A percentile compares a stretch with the other conserved stretches of the same genome.
Evolutionary conservation across 2,113 vertebrate species (phyloP).

Genomic region (Mormoops blainvillei): DNA sequence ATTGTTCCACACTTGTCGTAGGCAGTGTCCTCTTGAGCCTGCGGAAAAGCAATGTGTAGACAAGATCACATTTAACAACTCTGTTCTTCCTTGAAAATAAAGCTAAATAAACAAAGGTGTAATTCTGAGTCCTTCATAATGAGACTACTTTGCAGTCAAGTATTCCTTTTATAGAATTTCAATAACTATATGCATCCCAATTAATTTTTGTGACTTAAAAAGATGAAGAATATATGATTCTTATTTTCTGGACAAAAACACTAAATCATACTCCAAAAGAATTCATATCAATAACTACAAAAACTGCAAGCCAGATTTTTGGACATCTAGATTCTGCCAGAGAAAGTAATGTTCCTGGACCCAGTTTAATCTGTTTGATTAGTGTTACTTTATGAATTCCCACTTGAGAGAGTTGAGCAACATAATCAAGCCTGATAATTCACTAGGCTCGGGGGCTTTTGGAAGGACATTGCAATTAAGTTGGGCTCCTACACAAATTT

Average conservation of each 20-base stretch:
- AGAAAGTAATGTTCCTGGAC: background rate
- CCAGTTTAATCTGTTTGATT: background rate
- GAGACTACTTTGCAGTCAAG: background rate
- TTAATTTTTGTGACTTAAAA: slow-evolving; percentile 14
- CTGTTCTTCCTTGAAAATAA: slow-evolving; percentile 1
- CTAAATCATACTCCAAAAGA: background rate
- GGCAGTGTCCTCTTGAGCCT: background rate
- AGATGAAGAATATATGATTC: background rate
- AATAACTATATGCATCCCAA: background rate
- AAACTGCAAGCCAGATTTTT: background rate
- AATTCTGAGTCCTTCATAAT: background rate
- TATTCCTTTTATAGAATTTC: slow-evolving; percentile 13
- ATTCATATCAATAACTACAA: background rate
- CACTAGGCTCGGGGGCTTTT: background rate
- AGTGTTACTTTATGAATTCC: background rate
- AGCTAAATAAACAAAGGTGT: background rate
- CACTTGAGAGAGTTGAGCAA: background rate
- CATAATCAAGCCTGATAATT: background rate
- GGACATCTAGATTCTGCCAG: background rate
- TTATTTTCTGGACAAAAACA: background rate
- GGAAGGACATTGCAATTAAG: background rate
- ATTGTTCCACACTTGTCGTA: background rate
- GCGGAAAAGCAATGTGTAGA: background rate
- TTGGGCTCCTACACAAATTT: background rate
- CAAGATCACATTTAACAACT: background rate